Evolutionary conservation across 2,888 invertebrate species (phyloP), one percentile per base, ranked within the genome.

Genomic region (Steinernema carpocapsae): DNA sequence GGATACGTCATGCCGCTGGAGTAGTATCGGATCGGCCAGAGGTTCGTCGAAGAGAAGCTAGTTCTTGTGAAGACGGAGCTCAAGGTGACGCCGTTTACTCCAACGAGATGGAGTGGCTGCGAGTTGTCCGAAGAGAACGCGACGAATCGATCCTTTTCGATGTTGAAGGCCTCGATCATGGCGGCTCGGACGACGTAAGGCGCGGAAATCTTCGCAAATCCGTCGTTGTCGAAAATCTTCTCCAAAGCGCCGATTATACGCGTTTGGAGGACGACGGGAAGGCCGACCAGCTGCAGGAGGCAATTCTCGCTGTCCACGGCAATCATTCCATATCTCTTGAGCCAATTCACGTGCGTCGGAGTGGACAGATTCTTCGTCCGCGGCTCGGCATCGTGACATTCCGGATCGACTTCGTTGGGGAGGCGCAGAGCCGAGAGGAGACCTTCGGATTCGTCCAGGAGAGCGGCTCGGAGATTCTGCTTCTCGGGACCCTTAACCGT

Each of bases 171-270:
- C 73, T 84, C 84, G 10, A 84, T 26, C 19, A 84, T 72, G 0
- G 83, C 84, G 2, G 82, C 77, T 45, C 84, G 72, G 2, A 76
- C 83, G 29, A 83, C 79, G 64, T 76, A 81, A 1, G 82, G 80
- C 3, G 82, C 24, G 3, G 56, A 56, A 3, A 56, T 12, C 6
- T 26, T 10, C 56, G 56, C 22, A 6, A 6, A 56, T 2, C 56
- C 56, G 17, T 7, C 10, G 6, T 6, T 24, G 26, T 24, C 26
- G 24, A 56, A 24, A 6, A 26, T 2, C 6, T 56, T 17, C 56
- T 56, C 56, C 24, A 56, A 17, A 26, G 26, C 14, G 7, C 24
- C 3, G 26, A 56, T 26, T 14, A 70, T 70, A 3, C 45, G 14
- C 4, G 74, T 77, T 24, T 79, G 80, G 6, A 80, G 74, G 7